Evolutionary conservation across 2,797 vertebrate genomes (phyloP), one percentile per base, ranked within the genome.

Genomic region (Poecilia gillii): DNA sequence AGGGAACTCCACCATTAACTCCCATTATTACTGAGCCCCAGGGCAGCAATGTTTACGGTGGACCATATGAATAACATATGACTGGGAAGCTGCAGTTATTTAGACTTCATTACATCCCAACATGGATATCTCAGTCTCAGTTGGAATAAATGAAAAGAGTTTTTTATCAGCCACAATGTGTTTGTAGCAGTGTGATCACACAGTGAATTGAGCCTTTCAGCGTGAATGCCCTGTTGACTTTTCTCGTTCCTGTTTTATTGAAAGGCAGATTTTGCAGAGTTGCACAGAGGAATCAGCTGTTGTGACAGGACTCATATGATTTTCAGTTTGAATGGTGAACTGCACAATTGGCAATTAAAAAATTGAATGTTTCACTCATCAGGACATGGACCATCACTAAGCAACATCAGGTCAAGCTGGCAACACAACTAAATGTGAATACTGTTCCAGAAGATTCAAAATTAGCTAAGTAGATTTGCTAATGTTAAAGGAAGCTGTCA

Each of bases 1-100:
- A 77, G 78, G 85, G 82, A 90, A 90, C 87, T 85, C 85, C 74
- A 87, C 82, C 79, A 79, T 87, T 91, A 87, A 84, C 85, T 91
- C 82, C 83, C 77, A 91, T 92, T 92, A 91, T 85, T 75, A 81
- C 86, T 46, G 47, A 82, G 90, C 90, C 86, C 77, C 66, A 3
- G 88, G 93, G 90, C 88, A 47, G 77, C 83, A 12, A 47, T 89
- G 89, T 91, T 91, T 89, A 91, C 31, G n/a, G 75, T 66, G 81
- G 78, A 73, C 72, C 81, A 82, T 88, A 91, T 88, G 77, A 93
- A 89, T 79, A 93, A 81, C 85, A 89, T 76, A 86, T 81, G 82
- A 87, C 78, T n/a, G 25, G 62, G 64, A 74, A 87, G 88, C 49
- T 81, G 55, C 81, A 85, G 77, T 80, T 87, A 82, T 72, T n/a